Conservation (phyloP, 2,113 vertebrate species). For the Spea bombifrons region DNA sequence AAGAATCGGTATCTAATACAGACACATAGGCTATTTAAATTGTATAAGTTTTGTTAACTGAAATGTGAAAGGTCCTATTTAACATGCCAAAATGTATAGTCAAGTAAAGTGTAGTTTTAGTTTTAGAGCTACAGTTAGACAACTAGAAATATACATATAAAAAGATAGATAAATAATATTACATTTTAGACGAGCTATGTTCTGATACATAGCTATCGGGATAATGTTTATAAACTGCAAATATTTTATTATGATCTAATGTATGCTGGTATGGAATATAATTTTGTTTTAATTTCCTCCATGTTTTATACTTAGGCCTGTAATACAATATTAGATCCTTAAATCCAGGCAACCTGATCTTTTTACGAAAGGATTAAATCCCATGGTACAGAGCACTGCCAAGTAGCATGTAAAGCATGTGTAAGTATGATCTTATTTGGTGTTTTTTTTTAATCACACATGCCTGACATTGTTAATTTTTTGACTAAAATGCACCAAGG, state of each 20-base stretch:
- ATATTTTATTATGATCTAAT: not conserved
- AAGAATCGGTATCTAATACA: too few relatives aligned
- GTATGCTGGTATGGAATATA: not conserved
- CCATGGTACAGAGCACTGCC: not conserved
- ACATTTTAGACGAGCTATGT: too few relatives aligned
- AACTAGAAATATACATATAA: too few relatives aligned
- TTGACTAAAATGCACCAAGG: not conserved
- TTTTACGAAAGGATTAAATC: constrained; percentile 33
- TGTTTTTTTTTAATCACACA: constrained; percentile 10
- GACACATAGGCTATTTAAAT: too few relatives aligned
- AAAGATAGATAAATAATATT: too few relatives aligned
- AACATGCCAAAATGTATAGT: too few relatives aligned
- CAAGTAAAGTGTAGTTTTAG: too few relatives aligned
- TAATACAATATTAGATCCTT: constrained; percentile 18
- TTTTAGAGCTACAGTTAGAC: too few relatives aligned
- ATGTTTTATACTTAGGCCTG: constrained; percentile 22
- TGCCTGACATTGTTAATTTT: constrained; percentile 7
- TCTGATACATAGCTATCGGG: not conserved
- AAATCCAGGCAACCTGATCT: constrained; percentile 21
- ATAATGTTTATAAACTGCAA: not conserved
- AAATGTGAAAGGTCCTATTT: too few relatives aligned
- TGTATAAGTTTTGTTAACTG: too few relatives aligned
- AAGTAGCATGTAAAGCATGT: constrained; percentile 11
- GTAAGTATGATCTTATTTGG: not conserved
- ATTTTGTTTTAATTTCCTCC: constrained; percentile 6